Conservation (phyloP, 2,797 vertebrate genomes). For the Luscinia luscinia region DNA sequence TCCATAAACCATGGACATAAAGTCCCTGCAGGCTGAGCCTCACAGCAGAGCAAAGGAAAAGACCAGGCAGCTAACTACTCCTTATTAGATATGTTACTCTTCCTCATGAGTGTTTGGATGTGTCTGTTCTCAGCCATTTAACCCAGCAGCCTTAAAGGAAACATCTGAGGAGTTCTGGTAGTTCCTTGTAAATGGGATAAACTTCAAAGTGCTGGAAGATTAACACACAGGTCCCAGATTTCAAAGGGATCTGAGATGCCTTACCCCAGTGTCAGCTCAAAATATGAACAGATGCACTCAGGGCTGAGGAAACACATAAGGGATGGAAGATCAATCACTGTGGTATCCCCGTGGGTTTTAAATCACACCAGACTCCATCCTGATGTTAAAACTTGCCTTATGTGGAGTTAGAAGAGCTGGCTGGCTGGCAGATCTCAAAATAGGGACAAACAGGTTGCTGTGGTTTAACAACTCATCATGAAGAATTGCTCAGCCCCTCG, state of each 20-base stretch:
- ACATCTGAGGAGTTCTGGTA: not conserved
- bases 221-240: not conserved
- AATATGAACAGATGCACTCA: not conserved
- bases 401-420: not conserved
- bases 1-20: not conserved
- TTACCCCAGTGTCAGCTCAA: not conserved
- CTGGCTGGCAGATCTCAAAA: not conserved
- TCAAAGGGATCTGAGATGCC: not conserved
- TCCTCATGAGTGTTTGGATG: not conserved
- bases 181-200: not conserved
- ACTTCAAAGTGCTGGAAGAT: not conserved
- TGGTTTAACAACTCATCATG: not conserved
- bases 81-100: not conserved
- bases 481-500: not conserved
- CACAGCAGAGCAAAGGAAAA: not conserved
- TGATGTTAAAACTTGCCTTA: not conserved
- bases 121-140: not conserved
- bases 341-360: not conserved
- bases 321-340: not conserved
- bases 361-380: not conserved
- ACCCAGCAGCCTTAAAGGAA: not conserved
- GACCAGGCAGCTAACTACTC: not conserved
- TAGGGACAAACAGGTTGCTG: not conserved
- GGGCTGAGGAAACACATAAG: not conserved
- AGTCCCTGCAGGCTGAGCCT: constrained; percentile 9